A percentile compares a stretch with the other conserved stretches of the same genome.
Evolutionary conservation across 2,113 vertebrate species (phyloP).

Genomic region (Myrmecobius fasciatus): DNA sequence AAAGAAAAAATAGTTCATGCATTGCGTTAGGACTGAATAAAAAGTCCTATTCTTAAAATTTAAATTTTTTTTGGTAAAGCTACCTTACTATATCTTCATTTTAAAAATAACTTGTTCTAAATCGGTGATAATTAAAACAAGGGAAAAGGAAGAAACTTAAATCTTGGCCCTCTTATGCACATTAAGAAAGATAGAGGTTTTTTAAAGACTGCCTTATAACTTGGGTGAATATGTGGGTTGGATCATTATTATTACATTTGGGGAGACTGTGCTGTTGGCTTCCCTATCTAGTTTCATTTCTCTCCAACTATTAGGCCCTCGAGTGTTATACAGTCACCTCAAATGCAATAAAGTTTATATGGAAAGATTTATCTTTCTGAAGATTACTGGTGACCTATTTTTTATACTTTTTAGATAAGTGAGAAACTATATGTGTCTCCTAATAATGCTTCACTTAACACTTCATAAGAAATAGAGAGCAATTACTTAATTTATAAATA

Average conservation of each 20-base stretch:
- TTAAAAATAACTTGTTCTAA: constrained; percentile 70
- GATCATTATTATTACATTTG: constrained; percentile 59
- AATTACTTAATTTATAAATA: constrained; percentile 68
- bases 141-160: constrained; percentile 71
- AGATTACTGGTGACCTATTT: background rate
- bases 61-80: constrained; percentile 63
- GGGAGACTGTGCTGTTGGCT: constrained; percentile 44
- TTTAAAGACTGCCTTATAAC: constrained; percentile 70
- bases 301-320: constrained; percentile 24
- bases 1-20: constrained; percentile 66
- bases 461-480: constrained; percentile 52
- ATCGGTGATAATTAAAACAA: constrained; percentile 73
- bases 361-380: constrained; percentile 7
- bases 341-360: constrained; percentile 8
- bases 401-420: constrained; percentile 40
- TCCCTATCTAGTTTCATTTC: constrained; percentile 52
- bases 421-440: constrained; percentile 22
- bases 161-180: constrained; percentile 56
- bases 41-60: constrained; percentile 72
- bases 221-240: constrained; percentile 59
- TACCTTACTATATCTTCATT: constrained; percentile 66
- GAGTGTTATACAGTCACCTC: background rate
- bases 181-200: constrained; percentile 69
- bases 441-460: constrained; percentile 64
- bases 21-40: constrained; percentile 70